Evolutionary conservation across 2,888 invertebrate genomes (phyloP).

Genomic region (Pyrocoelia pectoralis): DNA sequence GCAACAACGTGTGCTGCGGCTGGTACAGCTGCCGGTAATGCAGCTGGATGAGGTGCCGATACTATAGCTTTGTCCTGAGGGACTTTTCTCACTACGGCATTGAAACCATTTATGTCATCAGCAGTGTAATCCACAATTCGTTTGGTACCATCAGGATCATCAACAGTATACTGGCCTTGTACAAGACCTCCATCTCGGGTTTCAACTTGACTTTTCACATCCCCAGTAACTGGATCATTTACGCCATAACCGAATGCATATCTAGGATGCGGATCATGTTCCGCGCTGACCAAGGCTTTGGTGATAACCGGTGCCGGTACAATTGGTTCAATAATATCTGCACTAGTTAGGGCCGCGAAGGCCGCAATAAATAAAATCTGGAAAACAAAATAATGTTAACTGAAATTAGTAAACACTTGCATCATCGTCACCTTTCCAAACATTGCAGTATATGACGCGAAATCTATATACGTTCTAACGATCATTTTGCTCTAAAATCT

Average conservation of each 20-base stretch:
- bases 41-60: too few relatives aligned
- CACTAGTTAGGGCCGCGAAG: constrained; percentile 44
- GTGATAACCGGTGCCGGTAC: constrained; percentile 30
- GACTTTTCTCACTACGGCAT: constrained; percentile 63
- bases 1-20: too few relatives aligned
- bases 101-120: constrained; percentile 64
- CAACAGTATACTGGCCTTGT: constrained; percentile 62
- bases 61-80: constrained; percentile 40
- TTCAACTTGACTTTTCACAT: constrained; percentile 64
- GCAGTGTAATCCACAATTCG: constrained; percentile 64
- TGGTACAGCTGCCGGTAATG: too few relatives aligned
- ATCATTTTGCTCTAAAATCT: background rate
- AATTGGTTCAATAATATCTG: constrained; percentile 44
- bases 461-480: background rate
- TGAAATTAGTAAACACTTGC: background rate
- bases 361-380: constrained; percentile 47
- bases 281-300: constrained; percentile 42
- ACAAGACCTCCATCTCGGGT: constrained; percentile 62
- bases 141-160: constrained; percentile 63
- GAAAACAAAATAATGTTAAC: constrained; percentile 29
- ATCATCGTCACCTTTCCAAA: background rate
- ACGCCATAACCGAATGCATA: constrained; percentile 62
- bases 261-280: constrained; percentile 58
- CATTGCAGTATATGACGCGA: background rate
- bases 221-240: constrained; percentile 63